phyloP scores from a whole-genome alignment of 1,140 invertebrate genomes.

The Aporrectodea caliginosa region DNA sequence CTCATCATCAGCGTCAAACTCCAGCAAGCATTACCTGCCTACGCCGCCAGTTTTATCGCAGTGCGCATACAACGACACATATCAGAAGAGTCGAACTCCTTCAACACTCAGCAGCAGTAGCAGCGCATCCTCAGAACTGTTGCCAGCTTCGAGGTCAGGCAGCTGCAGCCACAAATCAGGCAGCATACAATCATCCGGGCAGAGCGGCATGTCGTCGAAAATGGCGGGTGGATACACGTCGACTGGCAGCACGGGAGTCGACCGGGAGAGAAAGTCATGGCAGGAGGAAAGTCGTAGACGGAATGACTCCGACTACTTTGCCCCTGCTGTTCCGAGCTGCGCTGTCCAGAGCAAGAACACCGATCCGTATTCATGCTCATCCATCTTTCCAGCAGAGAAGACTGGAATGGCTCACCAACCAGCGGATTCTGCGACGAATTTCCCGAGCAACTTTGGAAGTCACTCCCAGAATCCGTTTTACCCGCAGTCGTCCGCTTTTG shows the following conservation, averaged over 20 bases:
- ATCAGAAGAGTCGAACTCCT: neutral
- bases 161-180: neutral
- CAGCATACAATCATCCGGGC: neutral
- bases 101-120: neutral
- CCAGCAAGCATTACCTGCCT: neutral
- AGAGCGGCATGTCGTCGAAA: neutral
- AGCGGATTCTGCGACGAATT: neutral
- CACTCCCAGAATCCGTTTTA: neutral
- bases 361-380: neutral
- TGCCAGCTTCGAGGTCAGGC: neutral
- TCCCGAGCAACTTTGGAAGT: neutral
- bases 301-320: neutral
- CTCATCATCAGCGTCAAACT: neutral
- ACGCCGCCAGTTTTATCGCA: neutral
- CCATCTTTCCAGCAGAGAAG: neutral
- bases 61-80: neutral
- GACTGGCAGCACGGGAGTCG: neutral
- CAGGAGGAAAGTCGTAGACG: neutral
- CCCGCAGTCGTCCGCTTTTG: neutral
- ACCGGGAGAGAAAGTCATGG: neutral
- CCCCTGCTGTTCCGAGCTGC: neutral
- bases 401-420: neutral
- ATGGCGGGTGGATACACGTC: neutral
- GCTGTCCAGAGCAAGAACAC: neutral
- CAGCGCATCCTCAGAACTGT: neutral